Evolutionary conservation across 2,797 vertebrate species (phyloP), one percentile per base, ranked within the genome.

Genomic region (Mormyrus hasselquistii): DNA sequence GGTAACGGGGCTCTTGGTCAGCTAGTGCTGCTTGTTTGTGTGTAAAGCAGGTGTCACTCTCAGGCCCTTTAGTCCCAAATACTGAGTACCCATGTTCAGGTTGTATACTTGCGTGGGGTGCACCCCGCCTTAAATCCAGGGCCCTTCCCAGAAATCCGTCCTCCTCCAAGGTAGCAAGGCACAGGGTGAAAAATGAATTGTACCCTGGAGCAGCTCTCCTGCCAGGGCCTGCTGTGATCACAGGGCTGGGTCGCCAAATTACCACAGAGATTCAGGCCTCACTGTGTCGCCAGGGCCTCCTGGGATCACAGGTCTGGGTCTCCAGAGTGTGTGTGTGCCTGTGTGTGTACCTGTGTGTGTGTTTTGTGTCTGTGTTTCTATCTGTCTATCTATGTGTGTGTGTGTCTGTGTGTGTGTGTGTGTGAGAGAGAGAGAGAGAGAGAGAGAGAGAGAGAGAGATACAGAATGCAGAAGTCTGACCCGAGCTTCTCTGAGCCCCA

Each of bases 221-320:
- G 92, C 90, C 49, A 92, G 94, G 94, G 93, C 94, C 94, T 95
- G 94, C 95, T 96, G 95, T 95, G 95, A 96, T 95, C 95, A 95
- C 93, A 95, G 94, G 93, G 94, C 93, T 93, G 92, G 93, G 92
- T 95, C 94, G 86, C 94, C 87, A 93, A 93, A 94, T 95, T 94
- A 95, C 94, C 94, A 96, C 95, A 95, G 92, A 95, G 94, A 95
- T 95, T 95, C 94, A 94, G 93, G 92, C 93, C 94, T 92, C 91
- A 93, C 92, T 91, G 89, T 89, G 1, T 49, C 1, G 90, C 91
- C 0, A 0, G 91, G 92, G 90, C 90, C 92, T 94, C 92, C 93
- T 22, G 79, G 19, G 4, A 38, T 38, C 34, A 41, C 7, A 25
- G 59, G 59, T 7, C 59, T 25, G 22, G 59, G 59, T 62, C 8